Base-by-base conservation (phyloP, 2,797 vertebrate species). In the Streptopelia turtur region DNA sequence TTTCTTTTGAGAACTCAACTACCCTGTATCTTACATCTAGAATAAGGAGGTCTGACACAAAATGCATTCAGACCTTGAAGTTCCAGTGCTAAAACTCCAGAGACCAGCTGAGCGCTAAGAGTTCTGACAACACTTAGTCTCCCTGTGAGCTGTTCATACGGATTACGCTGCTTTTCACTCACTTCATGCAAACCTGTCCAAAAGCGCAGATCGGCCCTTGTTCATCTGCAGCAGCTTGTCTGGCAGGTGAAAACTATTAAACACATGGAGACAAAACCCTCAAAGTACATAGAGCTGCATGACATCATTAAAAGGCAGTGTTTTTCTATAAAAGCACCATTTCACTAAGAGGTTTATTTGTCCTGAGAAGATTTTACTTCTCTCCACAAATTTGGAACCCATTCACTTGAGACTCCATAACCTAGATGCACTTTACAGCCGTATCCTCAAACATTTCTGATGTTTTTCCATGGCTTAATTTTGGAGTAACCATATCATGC, bases 81-180 rank as follows among this genome's bases (percentile, higher is more conserved):
- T 74, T 8, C 39, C 25, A 50, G 47, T 50, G 47, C 82, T 59
- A 13, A 0, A 72, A 90, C 50, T 84, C 75, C 27, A 71, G 50
- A 82, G 41, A 89, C 79, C 45, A 87, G 41, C 45, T 39, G 24
- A 66, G n/a, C 61, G 31, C 28, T 76, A 87, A 57, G 41, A 89
- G 30, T 55, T 33, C 61, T 21, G 55, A 72, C 72, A 84, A 91
- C 31, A 61, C n/a, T 61, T 31, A 27, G 53, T 65, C 33, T 78
- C 78, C 55, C 66, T 72, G 57, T 79, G 82, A 89, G 28, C 31
- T 72, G 61, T 57, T 91, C 70, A 12, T 75, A 69, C 31, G 47
- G 68, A 84, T 91, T 64, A 76, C 23, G 47, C 64, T 87, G 64
- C 82, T 87, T 95, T 94, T 85, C 75, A 95, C 37, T 89, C 59